phyloP scores from a whole-genome alignment of 1,140 invertebrate genomes.

The Parasteatoda tepidariorum region DNA sequence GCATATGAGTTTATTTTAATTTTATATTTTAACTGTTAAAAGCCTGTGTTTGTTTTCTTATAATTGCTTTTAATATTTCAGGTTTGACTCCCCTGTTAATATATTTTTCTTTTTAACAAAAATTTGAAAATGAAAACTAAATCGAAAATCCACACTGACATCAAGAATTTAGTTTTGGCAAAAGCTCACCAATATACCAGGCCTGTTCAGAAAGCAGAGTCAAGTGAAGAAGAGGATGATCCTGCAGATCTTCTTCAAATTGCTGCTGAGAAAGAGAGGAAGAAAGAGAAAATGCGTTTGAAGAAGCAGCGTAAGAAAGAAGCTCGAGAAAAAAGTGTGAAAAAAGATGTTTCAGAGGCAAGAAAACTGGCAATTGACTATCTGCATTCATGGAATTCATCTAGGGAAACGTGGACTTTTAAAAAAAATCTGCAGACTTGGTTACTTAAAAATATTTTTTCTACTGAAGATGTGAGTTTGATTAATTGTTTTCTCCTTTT shows the following conservation, averaged over 20 bases:
- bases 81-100: too few relatives aligned
- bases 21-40: too few relatives aligned
- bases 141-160: background rate
- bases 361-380: constrained; percentile 23
- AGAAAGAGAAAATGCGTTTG: constrained; percentile 12
- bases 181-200: background rate
- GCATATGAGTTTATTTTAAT: too few relatives aligned
- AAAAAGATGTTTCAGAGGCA: constrained; percentile 2
- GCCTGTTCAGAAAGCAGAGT: background rate
- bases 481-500: too few relatives aligned
- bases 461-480: constrained; percentile 15
- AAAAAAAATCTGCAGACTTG: constrained; percentile 38
- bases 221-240: background rate
- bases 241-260: background rate
- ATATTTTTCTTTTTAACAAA: too few relatives aligned
- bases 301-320: constrained; percentile 22
- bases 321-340: constrained; percentile 5
- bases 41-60: too few relatives aligned
- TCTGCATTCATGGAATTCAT: constrained; percentile 28
- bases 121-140: background rate
- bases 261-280: constrained; percentile 28
- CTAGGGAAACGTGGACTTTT: constrained; percentile 17
- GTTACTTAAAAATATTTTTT: constrained; percentile 26
- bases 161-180: constrained; percentile 4
- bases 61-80: too few relatives aligned